These are phyloP conservation scores for Sphaerodactylus townsendi DNA, from an alignment of 2,113 vertebrate species.

Conservation along the genomic window DNA sequence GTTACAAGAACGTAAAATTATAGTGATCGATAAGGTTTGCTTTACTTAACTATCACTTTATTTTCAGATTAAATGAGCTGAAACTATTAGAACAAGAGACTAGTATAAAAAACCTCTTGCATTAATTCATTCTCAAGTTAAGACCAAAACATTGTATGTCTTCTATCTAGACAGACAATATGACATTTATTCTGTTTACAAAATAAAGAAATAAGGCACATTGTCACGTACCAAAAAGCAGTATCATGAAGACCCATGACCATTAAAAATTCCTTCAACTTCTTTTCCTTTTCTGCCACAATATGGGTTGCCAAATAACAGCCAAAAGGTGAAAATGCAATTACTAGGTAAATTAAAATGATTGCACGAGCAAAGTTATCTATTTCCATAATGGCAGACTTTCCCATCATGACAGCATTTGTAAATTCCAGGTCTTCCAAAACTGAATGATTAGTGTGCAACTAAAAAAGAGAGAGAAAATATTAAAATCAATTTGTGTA, in stretches of 20 bases:
- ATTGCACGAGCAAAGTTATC: constrained; percentile 90
- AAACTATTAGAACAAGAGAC: not conserved
- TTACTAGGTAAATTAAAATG: constrained; percentile 94
- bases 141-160: not conserved
- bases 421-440: constrained; percentile 83
- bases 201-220: accelerated
- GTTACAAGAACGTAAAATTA: not conserved
- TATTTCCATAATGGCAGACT: constrained; percentile 88
- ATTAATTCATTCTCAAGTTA: not conserved
- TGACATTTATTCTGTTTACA: not conserved
- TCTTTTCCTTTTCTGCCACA: constrained; percentile 95
- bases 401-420: constrained; percentile 88
- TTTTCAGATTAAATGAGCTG: not conserved
- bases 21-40: not conserved
- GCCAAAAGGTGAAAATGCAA: constrained; percentile 95
- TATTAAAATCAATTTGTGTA: not conserved
- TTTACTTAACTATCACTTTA: not conserved
- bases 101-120: not conserved
- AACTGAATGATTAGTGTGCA: constrained; percentile 88
- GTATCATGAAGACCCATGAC: constrained; percentile 95
- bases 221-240: constrained; percentile 88
- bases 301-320: constrained; percentile 96
- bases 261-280: constrained; percentile 93
- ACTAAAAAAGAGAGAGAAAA: constrained; percentile 67
- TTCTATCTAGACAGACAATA: accelerated